A percentile compares a stretch with the other conserved stretches of the same genome.
These are phyloP conservation scores for Stramonita haemastoma DNA, from an alignment of 2,888 invertebrate genomes.

Conservation along the genomic window DNA sequence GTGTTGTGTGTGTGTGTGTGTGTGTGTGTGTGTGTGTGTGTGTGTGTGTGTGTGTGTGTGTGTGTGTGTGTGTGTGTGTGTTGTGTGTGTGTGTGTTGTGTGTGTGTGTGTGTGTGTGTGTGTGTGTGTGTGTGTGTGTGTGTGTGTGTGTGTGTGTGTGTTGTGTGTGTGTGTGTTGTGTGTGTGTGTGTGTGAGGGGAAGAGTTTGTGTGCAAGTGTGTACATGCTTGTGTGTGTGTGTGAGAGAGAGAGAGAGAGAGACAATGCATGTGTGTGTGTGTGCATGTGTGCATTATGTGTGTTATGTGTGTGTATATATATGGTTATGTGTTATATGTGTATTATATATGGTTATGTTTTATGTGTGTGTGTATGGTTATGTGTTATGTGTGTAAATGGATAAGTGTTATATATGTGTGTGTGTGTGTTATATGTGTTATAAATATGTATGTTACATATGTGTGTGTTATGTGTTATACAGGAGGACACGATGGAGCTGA, in stretches of 20 bases:
- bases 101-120: background rate
- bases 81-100: background rate
- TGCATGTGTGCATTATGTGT: conserved; percentile 74
- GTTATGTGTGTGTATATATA: background rate
- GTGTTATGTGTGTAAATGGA: background rate
- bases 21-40: conserved; percentile 2
- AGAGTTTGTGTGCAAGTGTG: background rate
- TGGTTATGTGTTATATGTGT: background rate
- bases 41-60: background rate
- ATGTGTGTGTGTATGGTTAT: background rate
- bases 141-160: background rate
- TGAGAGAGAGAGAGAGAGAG: background rate
- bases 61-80: conserved; percentile 75
- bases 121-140: background rate
- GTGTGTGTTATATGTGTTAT: too few relatives aligned
- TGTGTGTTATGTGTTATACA: conserved; percentile 60
- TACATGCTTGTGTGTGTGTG: conserved; percentile 11
- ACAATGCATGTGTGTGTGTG: background rate
- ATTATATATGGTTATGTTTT: background rate
- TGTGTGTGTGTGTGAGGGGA: background rate
- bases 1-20: background rate
- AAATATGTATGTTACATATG: conserved; percentile 76
- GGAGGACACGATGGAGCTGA: conserved; percentile 99
- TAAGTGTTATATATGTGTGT: background rate
- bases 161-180: background rate